phyloP scores from a whole-genome alignment of 1,140 invertebrate species.

The Brachionus sp. region DNA sequence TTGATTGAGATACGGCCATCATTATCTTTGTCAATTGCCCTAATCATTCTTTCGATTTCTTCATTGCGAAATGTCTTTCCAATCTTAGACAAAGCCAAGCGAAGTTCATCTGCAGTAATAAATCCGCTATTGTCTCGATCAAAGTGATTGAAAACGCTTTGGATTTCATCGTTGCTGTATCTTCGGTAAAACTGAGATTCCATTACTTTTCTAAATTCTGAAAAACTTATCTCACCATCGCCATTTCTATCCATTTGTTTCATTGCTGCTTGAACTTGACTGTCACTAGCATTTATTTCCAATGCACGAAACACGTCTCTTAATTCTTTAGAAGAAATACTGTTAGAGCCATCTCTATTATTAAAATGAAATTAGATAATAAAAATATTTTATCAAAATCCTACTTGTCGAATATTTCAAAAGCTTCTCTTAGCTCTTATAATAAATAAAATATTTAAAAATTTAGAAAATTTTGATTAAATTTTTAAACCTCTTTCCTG shows the following conservation, averaged over 20 bases:
- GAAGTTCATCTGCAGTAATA: constrained; percentile 27
- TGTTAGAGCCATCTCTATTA: constrained; percentile 23
- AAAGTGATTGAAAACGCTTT: background rate
- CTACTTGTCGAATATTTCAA: constrained; percentile 43
- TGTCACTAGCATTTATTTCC: constrained; percentile 18
- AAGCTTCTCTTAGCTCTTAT: constrained; percentile 28
- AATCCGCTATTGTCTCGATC: constrained; percentile 28
- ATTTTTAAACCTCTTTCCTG: constrained; percentile 8
- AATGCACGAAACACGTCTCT: constrained; percentile 13
- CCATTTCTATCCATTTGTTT: constrained; percentile 33
- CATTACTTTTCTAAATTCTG: constrained; percentile 27
- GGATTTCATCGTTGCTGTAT: background rate
- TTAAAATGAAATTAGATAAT: background rate
- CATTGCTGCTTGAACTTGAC: background rate
- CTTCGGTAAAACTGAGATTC: constrained; percentile 3
- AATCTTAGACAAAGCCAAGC: background rate
- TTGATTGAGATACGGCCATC: constrained; percentile 35
- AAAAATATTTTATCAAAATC: background rate
- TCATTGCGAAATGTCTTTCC: constrained; percentile 6
- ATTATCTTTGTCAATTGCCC: constrained; percentile 12
- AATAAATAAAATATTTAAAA: background rate
- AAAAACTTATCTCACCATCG: constrained; percentile 20
- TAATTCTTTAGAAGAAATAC: constrained; percentile 10
- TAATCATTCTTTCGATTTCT: constrained; percentile 36
- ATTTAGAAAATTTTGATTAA: background rate